These are phyloP conservation scores for Auanema freiburgensis DNA, from an alignment of 2,888 invertebrate species.

Conservation along the genomic window DNA sequence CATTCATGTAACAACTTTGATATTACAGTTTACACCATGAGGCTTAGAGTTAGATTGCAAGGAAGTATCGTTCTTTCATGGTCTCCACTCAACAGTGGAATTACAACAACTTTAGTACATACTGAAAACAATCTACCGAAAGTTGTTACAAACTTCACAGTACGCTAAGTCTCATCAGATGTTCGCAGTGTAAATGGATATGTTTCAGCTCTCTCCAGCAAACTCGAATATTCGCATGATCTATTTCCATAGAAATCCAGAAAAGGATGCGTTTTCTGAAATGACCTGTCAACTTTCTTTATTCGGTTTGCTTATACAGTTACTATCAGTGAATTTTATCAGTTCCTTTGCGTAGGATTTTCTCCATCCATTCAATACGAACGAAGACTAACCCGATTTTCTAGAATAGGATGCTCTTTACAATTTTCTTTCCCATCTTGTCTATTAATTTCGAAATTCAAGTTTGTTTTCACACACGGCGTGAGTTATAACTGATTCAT, in stretches of 20 bases:
- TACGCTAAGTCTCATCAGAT: conserved; percentile 19
- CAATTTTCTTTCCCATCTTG: conserved; percentile 51
- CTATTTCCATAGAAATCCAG: conserved; percentile 47
- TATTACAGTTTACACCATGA: conserved; percentile 51
- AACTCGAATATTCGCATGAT: conserved; percentile 50
- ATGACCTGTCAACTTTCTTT: conserved; percentile 32
- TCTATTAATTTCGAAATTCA: not conserved
- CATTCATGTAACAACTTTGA: not conserved
- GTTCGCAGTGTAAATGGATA: no score
- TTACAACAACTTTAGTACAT: conserved; percentile 57
- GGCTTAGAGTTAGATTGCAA: conserved; percentile 52
- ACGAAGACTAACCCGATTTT: conserved; percentile 50
- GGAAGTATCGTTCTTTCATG: conserved; percentile 48
- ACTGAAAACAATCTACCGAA: conserved; percentile 61
- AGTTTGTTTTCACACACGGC: not conserved
- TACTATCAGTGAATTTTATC: not conserved
- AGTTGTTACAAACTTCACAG: conserved; percentile 54
- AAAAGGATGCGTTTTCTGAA: conserved; percentile 48
- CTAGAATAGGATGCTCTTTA: conserved; percentile 48
- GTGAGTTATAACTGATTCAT: not conserved
- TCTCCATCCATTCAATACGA: conserved; percentile 54
- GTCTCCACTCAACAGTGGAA: conserved; percentile 35
- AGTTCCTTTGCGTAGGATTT: conserved; percentile 27
- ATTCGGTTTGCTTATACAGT: conserved; percentile 22
- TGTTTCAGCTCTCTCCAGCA: conserved; percentile 49